Conservation (phyloP, 2,888 invertebrate species). For the Tenodera sinensis region DNA sequence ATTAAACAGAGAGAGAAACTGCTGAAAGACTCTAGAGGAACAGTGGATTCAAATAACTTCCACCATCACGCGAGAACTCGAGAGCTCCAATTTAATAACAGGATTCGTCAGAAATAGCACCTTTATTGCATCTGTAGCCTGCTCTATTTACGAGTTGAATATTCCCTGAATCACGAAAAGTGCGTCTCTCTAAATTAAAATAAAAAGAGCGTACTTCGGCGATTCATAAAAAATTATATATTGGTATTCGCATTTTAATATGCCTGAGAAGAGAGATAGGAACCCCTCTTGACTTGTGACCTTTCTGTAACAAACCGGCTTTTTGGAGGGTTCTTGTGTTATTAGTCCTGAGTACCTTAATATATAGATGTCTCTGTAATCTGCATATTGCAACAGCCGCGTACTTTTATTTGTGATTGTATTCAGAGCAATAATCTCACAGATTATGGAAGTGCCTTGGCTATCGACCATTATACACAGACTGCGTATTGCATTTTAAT, state of each 20-base stretch:
- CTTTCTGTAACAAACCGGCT: background rate
- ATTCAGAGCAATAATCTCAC: too few relatives aligned
- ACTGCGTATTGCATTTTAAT: too few relatives aligned
- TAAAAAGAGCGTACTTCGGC: background rate
- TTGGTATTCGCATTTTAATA: background rate
- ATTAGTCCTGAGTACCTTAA: background rate
- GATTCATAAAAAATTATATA: background rate
- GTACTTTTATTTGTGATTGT: background rate
- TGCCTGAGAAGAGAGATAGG: background rate
- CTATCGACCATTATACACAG: too few relatives aligned
- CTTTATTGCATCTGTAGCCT: background rate
- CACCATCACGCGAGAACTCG: background rate
- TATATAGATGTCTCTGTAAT: background rate
- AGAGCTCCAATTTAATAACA: background rate
- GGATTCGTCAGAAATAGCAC: background rate
- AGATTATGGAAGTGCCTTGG: too few relatives aligned
- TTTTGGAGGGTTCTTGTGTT: background rate
- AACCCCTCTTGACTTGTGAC: background rate
- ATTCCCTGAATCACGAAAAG: background rate
- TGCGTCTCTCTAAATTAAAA: background rate
- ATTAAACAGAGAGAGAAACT: background rate
- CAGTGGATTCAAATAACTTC: background rate
- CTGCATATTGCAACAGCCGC: background rate
- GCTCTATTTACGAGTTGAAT: background rate
- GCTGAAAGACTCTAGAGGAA: background rate